Evolutionary conservation across 2,888 invertebrate genomes (phyloP).

Genomic region (Agriopis aurantiaria): DNA sequence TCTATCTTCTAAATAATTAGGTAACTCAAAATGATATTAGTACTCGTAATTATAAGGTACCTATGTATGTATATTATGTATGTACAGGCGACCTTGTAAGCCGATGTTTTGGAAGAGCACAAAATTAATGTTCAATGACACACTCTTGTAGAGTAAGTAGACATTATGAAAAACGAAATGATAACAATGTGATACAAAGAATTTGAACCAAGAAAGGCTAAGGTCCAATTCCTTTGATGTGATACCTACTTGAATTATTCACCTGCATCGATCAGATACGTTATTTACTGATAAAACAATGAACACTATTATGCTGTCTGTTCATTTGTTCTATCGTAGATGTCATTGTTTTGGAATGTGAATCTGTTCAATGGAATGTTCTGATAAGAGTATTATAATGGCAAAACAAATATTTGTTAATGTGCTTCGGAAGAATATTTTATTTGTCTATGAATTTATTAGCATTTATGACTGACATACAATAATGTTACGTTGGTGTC

Average conservation of each 20-base stretch:
- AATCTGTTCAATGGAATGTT: slow-evolving; percentile 58
- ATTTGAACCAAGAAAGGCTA: no score
- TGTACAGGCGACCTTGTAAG: background rate
- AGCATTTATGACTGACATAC: no score
- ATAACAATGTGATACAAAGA: no score
- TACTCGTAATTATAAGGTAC: background rate
- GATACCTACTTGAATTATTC: no score
- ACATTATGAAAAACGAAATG: no score
- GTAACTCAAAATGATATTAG: no score
- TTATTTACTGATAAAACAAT: slow-evolving; percentile 9
- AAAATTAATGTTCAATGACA: background rate
- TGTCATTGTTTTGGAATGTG: slow-evolving; percentile 26
- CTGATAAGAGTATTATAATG: slow-evolving; percentile 51
- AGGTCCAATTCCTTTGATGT: no score
- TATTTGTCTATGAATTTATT: no score
- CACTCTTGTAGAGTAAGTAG: no score
- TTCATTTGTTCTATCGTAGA: slow-evolving; percentile 7
- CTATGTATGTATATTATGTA: background rate
- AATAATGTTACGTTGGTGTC: no score
- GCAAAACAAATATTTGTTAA: slow-evolving; percentile 34
- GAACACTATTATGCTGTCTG: background rate
- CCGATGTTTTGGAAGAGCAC: background rate
- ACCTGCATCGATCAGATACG: background rate
- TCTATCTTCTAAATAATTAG: no score
- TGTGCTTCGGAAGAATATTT: slow-evolving; percentile 4